Evolutionary conservation across 2,113 vertebrate genomes (phyloP).

Genomic region (Morphnarchus princeps): DNA sequence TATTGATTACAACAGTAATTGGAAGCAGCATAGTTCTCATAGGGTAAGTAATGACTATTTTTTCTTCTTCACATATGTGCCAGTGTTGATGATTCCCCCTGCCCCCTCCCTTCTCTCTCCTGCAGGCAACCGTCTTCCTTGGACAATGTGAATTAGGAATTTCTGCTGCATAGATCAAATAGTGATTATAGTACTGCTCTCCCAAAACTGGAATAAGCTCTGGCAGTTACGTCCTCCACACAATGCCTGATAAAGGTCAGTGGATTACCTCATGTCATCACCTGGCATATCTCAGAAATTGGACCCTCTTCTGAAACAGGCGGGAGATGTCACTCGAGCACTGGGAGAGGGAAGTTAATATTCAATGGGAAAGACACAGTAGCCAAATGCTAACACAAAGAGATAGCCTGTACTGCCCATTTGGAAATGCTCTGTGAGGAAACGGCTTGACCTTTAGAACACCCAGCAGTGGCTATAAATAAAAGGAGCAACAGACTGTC

Average conservation of each 20-base stretch:
- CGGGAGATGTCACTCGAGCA: background rate
- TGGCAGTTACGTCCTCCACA: background rate
- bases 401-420: constrained; percentile 16
- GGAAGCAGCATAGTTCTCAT: constrained; percentile 56
- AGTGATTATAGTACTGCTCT: constrained; percentile 38
- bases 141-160: constrained; percentile 30
- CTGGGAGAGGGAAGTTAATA: background rate
- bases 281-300: constrained; percentile 38
- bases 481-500: constrained; percentile 40
- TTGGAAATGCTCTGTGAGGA: constrained; percentile 46
- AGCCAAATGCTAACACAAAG: constrained; percentile 18
- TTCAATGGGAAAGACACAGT: constrained; percentile 6
- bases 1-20: constrained; percentile 59
- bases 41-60: constrained; percentile 54
- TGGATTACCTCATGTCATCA: constrained; percentile 53
- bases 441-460: constrained; percentile 43
- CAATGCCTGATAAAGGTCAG: constrained; percentile 43
- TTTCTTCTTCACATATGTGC: constrained; percentile 45
- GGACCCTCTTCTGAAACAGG: constrained; percentile 20
- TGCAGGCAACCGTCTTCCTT: constrained; percentile 16
- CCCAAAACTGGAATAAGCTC: background rate
- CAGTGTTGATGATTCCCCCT: constrained; percentile 24
- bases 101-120: background rate
- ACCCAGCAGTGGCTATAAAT: constrained; percentile 57
- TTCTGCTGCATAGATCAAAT: constrained; percentile 41